Base-by-base conservation (phyloP, 2,797 vertebrate species). In the Momotus momota region DNA sequence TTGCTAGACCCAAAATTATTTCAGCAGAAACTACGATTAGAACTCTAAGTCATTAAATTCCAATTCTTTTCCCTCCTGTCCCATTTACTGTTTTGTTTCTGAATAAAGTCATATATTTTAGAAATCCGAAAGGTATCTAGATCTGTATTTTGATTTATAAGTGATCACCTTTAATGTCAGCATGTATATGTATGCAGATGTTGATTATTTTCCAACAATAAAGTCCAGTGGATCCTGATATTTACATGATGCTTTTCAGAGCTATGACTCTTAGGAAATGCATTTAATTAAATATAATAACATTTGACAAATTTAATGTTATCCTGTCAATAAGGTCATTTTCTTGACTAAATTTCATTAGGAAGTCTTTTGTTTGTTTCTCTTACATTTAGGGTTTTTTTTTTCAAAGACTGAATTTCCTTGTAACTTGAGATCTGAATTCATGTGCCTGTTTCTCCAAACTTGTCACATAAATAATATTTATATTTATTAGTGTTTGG, bases 331-430 rank as follows among this genome's bases (percentile, higher is more conserved):
- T 27, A 81, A 43, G 51, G 52, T 84, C 88, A 81, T 86, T 72
- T 81, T 91, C 35, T 33, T 70, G 20, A 71, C 41, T 90, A 45
- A 77, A 95, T 94, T 90, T 83, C 29, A 78, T 94, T 71, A 78
- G 48, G 58, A 93, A 86, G 86, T 88, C n/a, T 33, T 77, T 38
- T 65, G 26, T 69, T 73, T 66, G 11, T 78, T 94, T 65, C 46
- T 81, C 23, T 55, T 74, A 38, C 88, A 17, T 86, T 90, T 71
- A 81, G 43, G 35, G 2, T 25, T 17, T 46, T 49, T 73, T 72
- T 93, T 94, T 60, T 7, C 54, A n/a, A 18, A 54, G 35, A 48
- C 38, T 46, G 45, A 66, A 73, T 84, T 94, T 84, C 60, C 51
- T 60, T 70, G 22, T 90, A 80, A 73, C 46, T 87, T 77, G 35